phyloP scores from a whole-genome alignment of 1,140 invertebrate species.

The Rhopalosiphum padi region DNA sequence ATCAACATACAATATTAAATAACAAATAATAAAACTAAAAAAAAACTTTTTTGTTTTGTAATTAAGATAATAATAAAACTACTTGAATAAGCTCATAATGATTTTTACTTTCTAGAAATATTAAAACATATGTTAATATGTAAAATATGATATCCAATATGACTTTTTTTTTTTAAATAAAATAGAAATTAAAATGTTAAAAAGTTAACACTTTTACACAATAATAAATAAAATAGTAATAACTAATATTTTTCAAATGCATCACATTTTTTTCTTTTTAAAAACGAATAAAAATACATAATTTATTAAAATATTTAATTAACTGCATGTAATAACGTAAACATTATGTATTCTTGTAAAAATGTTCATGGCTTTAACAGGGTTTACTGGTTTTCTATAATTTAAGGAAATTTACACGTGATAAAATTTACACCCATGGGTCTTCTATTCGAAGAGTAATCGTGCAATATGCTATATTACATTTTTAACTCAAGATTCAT shows the following conservation, averaged over 20 bases:
- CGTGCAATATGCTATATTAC: background rate
- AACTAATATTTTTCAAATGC: background rate
- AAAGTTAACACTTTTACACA: no score
- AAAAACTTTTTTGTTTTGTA: background rate
- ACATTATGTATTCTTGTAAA: background rate
- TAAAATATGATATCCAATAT: background rate
- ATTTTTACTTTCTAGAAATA: background rate
- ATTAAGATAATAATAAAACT: background rate
- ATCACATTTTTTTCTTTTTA: background rate
- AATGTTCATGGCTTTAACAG: slow-evolving; percentile 22
- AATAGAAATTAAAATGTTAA: no score
- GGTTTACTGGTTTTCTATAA: slow-evolving; percentile 23
- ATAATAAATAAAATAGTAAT: no score
- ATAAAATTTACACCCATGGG: slow-evolving; percentile 31
- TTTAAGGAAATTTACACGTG: slow-evolving; percentile 30
- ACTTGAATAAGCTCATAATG: background rate
- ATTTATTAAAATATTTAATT: background rate
- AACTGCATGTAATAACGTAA: background rate
- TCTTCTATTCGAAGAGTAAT: background rate
- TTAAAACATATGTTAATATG: background rate
- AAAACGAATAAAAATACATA: slow-evolving; percentile 1
- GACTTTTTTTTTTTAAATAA: no score
- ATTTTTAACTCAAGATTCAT: background rate
- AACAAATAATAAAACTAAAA: background rate
- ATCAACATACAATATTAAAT: slow-evolving; percentile 6